Base-by-base conservation (phyloP, 2,797 vertebrate genomes). In the Helarctos malayanus region DNA sequence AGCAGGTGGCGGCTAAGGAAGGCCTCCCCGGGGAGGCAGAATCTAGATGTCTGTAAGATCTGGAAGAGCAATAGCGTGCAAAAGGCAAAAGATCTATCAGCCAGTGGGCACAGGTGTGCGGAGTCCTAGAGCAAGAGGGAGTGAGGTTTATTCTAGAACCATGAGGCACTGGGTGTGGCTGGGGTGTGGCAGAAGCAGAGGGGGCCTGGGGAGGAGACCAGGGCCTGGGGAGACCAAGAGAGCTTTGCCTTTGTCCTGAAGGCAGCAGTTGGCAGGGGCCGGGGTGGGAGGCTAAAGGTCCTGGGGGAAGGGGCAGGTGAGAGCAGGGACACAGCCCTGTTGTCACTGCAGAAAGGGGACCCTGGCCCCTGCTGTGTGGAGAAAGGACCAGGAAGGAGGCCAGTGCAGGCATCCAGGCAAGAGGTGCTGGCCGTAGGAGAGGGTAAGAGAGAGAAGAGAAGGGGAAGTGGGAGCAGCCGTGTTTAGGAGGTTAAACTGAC, bases 101-200 rank as follows among this genome's bases (percentile, higher is more conserved):
- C 12, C 6, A 1, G 29, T 0, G 29, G 38, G 5, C 5, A 7
- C 52, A 73, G 69, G 19, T n/a, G 1, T 18, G 27, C 1, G 0
- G 38, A 10, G 63, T 80, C 8, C 63, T 35, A 7, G 27, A 90
- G 76, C 32, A 29, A 13, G 38, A 56, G 35, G 32, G 19, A 49
- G n/a, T 0, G 27, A 2, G 7, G 47, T 32, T n/a, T 15, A 0
- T 45, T 73, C 41, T 75, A 19, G 47, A 85, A 23, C 49, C 3
- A 0, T 10, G 9, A 29, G n/a, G 5, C 7, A 3, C 1, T 71
- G 14, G 2, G 57, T 45, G 12, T 16, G 6, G 3, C 65, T 21
- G 38, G 52, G 56, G 86, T 49, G 57, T 29, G 49, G 56, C 38
- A 2, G 87, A 79, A 63, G 57, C 73, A 79, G 49, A 79, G 32